Evolutionary conservation across 2,888 invertebrate species (phyloP), one percentile per base, ranked within the genome.

Genomic region (Xestia rhomboidea): DNA sequence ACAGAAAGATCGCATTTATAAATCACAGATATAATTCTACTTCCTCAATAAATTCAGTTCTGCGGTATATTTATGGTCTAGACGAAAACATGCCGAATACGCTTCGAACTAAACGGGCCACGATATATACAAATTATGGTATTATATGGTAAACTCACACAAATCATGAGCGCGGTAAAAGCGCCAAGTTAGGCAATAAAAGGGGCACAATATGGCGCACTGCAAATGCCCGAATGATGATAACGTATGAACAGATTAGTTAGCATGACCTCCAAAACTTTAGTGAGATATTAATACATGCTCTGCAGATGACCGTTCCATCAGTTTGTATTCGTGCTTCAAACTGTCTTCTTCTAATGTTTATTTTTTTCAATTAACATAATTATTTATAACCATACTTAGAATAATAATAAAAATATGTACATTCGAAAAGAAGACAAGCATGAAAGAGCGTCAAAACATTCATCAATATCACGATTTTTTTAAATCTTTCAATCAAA

Each of bases 131-230:
- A 87, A 82, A 88, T 87, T 87, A 85, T 75, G 69, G 73, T 73
- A 70, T 78, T 82, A 86, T 84, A 87, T 79, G 77, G 87, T 89
- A 90, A 91, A 91, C 88, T 90, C 90, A 69, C 88, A 92, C 92
- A 93, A 92, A 92, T 93, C 90, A 91, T 90, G 76, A 83, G 83
- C 72, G 81, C 81, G 81, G 88, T 83, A 81, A 85, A 88, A 87
- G 81, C 91, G 89, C 89, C 81, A 94, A 94, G 88, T 94, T 93
- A 81, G 84, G 93, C 87, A 93, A 93, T 94, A 94, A 94, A 93
- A 92, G 87, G 88, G 90, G 88, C 78, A 85, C 94, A 92, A 91
- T 92, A 93, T 93, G 92, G 90, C 90, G 90, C 87, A 70, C 46
- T 86, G 87, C 88, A 91, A 93, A 94, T 90, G 90, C 90, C 85